These are phyloP conservation scores for Sesia apiformis DNA, from an alignment of 2,888 invertebrate species.

Conservation along the genomic window DNA sequence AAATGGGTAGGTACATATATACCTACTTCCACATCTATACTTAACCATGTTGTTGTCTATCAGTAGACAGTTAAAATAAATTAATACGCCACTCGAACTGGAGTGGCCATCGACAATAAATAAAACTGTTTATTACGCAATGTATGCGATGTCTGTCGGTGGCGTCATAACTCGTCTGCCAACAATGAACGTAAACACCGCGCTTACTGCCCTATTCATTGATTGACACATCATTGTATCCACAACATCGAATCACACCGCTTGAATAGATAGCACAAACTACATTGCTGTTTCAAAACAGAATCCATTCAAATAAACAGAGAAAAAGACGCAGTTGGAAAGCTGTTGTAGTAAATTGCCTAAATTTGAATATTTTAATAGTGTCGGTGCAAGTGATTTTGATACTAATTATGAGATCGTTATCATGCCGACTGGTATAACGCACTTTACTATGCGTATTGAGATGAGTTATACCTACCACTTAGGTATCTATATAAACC, in stretches of 20 bases:
- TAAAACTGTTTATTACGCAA: not conserved
- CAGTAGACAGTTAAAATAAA: not conserved
- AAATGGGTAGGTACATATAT: too few relatives aligned
- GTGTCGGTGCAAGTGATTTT: constrained; percentile 17
- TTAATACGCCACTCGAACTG: not conserved
- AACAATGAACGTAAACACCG: constrained; percentile 30
- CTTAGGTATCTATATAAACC: too few relatives aligned
- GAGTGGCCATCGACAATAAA: not conserved
- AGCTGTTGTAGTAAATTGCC: not conserved
- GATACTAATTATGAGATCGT: constrained; percentile 36
- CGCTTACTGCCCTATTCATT: constrained; percentile 19
- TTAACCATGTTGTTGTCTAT: too few relatives aligned
- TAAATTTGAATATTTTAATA: constrained; percentile 12
- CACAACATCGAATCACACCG: not conserved
- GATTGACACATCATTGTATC: constrained; percentile 16
- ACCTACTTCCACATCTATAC: too few relatives aligned
- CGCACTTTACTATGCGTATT: not conserved
- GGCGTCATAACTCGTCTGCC: not conserved
- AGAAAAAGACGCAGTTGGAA: not conserved
- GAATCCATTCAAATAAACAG: not conserved
- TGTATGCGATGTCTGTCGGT: not conserved
- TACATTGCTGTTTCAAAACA: not conserved
- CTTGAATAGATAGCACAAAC: not conserved
- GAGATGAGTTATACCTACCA: not conserved
- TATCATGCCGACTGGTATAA: constrained; percentile 12